phyloP scores from a whole-genome alignment of 35 echinoderm and acorn worm genomes.

The Ophiothrix spiculata region DNA sequence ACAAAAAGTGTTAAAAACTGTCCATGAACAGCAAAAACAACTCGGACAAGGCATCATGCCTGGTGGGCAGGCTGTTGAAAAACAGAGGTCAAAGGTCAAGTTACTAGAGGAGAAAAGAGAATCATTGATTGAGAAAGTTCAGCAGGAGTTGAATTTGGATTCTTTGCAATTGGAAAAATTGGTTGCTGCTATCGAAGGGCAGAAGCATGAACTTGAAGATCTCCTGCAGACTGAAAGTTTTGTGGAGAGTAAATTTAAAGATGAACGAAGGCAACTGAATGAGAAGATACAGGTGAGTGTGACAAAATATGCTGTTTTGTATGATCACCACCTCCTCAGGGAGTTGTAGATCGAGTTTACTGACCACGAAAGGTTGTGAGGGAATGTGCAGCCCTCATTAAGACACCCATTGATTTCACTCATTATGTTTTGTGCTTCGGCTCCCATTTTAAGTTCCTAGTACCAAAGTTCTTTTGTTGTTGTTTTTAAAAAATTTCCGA shows the following conservation, averaged over 20 bases:
- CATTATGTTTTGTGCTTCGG: no score
- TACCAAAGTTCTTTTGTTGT: no score
- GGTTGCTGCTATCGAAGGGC: conserved; percentile 17
- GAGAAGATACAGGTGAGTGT: conserved; percentile 53
- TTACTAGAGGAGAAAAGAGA: conserved; percentile 19
- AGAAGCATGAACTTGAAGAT: conserved; percentile 53
- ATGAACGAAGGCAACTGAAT: conserved; percentile 58
- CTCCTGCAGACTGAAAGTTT: conserved; percentile 65
- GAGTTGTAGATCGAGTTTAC: no score
- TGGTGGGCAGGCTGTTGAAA: conserved; percentile 16
- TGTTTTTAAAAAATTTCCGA: no score
- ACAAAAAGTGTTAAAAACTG: conserved; percentile 17
- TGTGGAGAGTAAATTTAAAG: conserved; percentile 59
- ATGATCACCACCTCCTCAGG: no score
- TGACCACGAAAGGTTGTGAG: no score
- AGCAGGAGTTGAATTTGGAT: conserved; percentile 42
- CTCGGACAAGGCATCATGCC: conserved; percentile 28
- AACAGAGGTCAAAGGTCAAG: conserved; percentile 31
- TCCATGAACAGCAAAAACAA: conserved; percentile 23
- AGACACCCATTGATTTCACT: no score
- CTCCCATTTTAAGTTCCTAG: no score
- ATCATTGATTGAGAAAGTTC: conserved; percentile 29
- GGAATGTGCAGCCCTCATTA: no score
- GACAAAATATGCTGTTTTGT: no score
- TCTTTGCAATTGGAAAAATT: conserved; percentile 26